Conservation (phyloP, 2,888 invertebrate species). For the Saturnia pavonia region DNA sequence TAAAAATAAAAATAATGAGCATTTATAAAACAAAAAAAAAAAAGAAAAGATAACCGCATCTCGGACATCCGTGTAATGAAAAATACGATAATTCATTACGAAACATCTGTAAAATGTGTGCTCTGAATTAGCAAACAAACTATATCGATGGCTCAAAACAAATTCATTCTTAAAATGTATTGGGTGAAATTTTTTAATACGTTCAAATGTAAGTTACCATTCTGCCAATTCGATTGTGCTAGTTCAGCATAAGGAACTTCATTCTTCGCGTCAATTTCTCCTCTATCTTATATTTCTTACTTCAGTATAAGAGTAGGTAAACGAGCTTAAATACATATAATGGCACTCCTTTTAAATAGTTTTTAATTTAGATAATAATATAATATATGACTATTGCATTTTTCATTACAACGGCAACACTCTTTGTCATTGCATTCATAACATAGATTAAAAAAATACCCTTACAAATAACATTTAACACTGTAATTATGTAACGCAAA, state of each 20-base stretch:
- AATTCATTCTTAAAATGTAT: background rate
- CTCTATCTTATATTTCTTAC: background rate
- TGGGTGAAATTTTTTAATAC: background rate
- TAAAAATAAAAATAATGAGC: constrained; percentile 78
- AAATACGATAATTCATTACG: background rate
- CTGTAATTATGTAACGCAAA: constrained; percentile 3
- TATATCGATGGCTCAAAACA: too few species aligned
- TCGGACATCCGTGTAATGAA: constrained; percentile 18
- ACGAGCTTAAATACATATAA: background rate
- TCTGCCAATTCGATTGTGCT: too few species aligned
- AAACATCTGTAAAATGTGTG: background rate
- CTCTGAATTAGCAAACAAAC: background rate
- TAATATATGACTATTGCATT: background rate
- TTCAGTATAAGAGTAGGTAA: background rate
- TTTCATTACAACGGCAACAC: constrained; percentile 9
- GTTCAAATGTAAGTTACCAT: too few species aligned
- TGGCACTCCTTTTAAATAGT: background rate
- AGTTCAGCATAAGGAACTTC: background rate
- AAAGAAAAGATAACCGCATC: constrained; percentile 61
- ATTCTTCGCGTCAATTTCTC: background rate
- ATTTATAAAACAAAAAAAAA: constrained; percentile 71
- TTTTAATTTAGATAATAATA: background rate
- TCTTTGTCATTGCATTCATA: constrained; percentile 44
- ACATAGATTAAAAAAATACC: constrained; percentile 28
- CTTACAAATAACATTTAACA: constrained; percentile 12